phyloP scores from a whole-genome alignment of 2,113 vertebrate species.

The Sphaerodactylus townsendi region DNA sequence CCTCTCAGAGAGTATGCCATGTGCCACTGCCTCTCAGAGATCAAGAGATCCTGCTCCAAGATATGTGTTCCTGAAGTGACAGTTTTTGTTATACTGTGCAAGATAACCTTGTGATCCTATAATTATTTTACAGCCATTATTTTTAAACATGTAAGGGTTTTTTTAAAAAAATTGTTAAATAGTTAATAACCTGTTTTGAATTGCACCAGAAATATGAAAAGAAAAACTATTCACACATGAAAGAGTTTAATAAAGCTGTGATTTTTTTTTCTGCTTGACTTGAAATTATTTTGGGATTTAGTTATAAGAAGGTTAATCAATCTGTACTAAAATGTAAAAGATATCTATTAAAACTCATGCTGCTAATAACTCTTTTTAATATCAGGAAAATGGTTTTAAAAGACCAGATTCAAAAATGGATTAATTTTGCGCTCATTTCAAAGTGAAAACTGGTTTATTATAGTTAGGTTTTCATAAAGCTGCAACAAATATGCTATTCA shows the following conservation, averaged over 20 bases:
- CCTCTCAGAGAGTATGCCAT: no score
- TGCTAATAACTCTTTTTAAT: slow-evolving; percentile 51
- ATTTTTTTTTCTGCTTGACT: slow-evolving; percentile 77
- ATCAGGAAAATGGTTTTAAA: slow-evolving; percentile 48
- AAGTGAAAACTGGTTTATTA: slow-evolving; percentile 40
- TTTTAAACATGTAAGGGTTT: slow-evolving; percentile 62
- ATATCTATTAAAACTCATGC: slow-evolving; percentile 57
- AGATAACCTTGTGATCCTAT: slow-evolving; percentile 67
- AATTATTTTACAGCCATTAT: slow-evolving; percentile 72
- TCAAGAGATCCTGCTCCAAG: slow-evolving; percentile 49
- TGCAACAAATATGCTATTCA: slow-evolving; percentile 15
- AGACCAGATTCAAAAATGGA: slow-evolving; percentile 38
- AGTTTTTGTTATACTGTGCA: slow-evolving; percentile 54
- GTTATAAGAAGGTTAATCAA: slow-evolving; percentile 73
- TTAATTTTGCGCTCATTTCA: slow-evolving; percentile 46
- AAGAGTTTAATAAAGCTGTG: slow-evolving; percentile 74
- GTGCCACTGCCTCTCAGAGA: no score
- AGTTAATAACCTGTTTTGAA: slow-evolving; percentile 75
- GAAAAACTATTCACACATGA: slow-evolving; percentile 74
- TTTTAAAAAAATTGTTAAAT: slow-evolving; percentile 61
- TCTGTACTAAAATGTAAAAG: slow-evolving; percentile 67
- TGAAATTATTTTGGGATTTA: slow-evolving; percentile 71
- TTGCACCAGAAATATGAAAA: slow-evolving; percentile 72
- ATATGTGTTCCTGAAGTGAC: slow-evolving; percentile 45
- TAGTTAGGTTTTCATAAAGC: slow-evolving; percentile 13